phyloP scores from a whole-genome alignment of 2,113 vertebrate species.

The Terrapene triunguis region DNA sequence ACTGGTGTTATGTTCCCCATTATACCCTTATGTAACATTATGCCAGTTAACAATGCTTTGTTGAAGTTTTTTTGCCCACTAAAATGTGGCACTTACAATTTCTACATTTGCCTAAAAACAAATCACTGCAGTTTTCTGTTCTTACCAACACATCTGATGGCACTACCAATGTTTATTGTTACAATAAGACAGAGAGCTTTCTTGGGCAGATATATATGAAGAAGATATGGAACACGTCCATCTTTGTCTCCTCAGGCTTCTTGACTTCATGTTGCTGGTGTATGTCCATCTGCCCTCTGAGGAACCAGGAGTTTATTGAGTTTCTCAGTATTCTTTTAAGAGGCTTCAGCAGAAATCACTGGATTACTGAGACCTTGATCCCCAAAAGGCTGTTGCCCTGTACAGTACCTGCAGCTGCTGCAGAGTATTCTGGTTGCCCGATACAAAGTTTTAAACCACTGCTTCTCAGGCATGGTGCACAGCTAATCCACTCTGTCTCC shows the following conservation, averaged over 20 bases:
- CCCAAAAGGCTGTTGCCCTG: not conserved
- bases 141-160: not conserved
- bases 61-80: not conserved
- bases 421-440: not conserved
- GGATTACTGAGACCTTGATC: not conserved
- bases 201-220: not conserved
- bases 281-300: not conserved
- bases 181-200: not conserved
- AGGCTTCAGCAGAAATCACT: not conserved
- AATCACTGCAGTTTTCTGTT: not conserved
- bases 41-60: not conserved
- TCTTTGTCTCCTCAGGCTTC: not conserved
- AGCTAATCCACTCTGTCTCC: not conserved
- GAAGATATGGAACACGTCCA: not conserved
- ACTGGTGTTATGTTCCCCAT: not conserved
- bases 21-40: not conserved
- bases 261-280: not conserved
- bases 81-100: not conserved
- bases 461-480: not conserved
- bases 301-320: not conserved
- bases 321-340: slow-evolving; percentile 1
- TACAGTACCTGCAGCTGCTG: slow-evolving; percentile 9
- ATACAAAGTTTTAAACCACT: not conserved
- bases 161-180: not conserved
- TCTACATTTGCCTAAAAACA: not conserved